Evolutionary conservation across 2,113 vertebrate genomes (phyloP), one percentile per base, ranked within the genome.

Genomic region (Notarius lentiginosus): DNA sequence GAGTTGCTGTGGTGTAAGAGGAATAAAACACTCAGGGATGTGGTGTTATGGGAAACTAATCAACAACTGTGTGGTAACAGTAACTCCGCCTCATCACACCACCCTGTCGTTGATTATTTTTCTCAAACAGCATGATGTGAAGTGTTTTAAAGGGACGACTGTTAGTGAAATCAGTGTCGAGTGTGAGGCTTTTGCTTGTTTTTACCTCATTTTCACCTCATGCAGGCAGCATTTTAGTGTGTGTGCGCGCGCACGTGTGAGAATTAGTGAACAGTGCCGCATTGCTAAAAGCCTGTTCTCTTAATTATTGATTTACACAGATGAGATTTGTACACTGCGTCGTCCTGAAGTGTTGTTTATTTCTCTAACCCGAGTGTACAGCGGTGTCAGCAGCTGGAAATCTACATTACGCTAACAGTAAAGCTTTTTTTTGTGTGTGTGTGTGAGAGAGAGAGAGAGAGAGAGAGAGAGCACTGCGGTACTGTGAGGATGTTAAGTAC

Each of bases 401-500:
- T 75, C 41, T 49, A 75, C 34, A 72, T 72, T 41, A 72, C 68
- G 17, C 68, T 41, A 34, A 72, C 68, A 70, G 5, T 70, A 70
- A 70, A 2, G 66, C 66, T 47, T 41, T 73, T 27, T 11, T 18
- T 49, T 30, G 30, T 30, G 30, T 30, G 30, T 41, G 66, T 70
- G 66, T 70, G 27, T 30, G 27, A 0, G 66, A 11, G 24, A 27
- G 63, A 27, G 63, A 27, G 63, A 27, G 63, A n/a, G n/a, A 61
- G 60, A 61, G 60, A 24, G 60, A 56, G 58, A 15, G 10, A 30
- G 65, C 15, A 7, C 34, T 41, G 68, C 15, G 7, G 68, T 41
- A 41, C 68, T 72, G 30, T 72, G 68, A 75, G 72, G 72, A 75
- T 75, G 72, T 22, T 75, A 49, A 77, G 73, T 77, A 77, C 73